These are phyloP conservation scores for Neoitamus cyanurus DNA, from an alignment of 2,888 invertebrate genomes.

Conservation along the genomic window DNA sequence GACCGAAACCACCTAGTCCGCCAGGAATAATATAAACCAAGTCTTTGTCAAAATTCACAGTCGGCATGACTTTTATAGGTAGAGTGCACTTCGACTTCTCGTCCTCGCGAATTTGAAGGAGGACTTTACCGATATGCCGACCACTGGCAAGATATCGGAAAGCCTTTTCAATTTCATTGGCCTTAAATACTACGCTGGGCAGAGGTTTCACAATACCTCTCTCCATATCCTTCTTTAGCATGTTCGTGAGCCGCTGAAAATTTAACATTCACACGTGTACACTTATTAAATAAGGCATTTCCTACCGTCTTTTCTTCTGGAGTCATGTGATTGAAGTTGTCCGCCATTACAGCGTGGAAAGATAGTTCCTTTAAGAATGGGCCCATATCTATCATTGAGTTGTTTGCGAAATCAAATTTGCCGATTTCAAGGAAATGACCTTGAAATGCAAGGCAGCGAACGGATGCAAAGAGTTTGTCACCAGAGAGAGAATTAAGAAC, in stretches of 20 bases:
- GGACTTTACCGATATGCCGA: constrained; percentile 83
- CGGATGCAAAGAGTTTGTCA: constrained; percentile 83
- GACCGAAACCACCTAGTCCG: constrained; percentile 92
- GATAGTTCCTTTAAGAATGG: constrained; percentile 77
- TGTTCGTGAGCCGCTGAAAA: not conserved
- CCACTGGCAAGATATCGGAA: constrained; percentile 75
- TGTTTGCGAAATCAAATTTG: constrained; percentile 81
- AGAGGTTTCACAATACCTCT: constrained; percentile 78
- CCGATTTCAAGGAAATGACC: constrained; percentile 88
- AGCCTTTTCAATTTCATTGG: constrained; percentile 77
- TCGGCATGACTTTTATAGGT: constrained; percentile 59
- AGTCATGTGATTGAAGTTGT: constrained; percentile 63
- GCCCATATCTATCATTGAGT: constrained; percentile 74
- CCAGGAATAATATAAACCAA: constrained; percentile 74
- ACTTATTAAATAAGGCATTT: not conserved
- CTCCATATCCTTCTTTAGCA: constrained; percentile 68
- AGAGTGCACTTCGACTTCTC: constrained; percentile 56
- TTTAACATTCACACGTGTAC: not conserved
- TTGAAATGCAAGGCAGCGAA: constrained; percentile 71
- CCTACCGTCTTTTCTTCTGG: constrained; percentile 55
- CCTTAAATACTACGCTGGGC: constrained; percentile 72
- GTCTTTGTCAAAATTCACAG: constrained; percentile 60
- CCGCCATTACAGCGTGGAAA: constrained; percentile 83
- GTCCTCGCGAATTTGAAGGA: constrained; percentile 64
- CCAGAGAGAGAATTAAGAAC: constrained; percentile 94